Evolutionary conservation across 2,888 invertebrate species (phyloP).

Genomic region (Schrankia costaestrigalis): DNA sequence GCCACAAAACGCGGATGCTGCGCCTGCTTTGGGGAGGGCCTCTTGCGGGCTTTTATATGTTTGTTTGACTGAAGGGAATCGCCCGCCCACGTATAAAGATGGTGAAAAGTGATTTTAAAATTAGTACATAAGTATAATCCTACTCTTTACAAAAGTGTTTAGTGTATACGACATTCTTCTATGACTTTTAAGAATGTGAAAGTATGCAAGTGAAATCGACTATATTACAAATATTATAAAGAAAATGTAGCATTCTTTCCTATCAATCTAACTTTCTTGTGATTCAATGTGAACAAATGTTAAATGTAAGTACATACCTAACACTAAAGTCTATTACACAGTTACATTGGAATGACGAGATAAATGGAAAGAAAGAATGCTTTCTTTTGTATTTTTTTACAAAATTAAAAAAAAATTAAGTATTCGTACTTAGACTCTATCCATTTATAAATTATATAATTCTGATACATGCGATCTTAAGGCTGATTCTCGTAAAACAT

Average conservation of each 20-base stretch:
- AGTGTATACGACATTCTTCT: too few species aligned
- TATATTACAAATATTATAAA: conserved; percentile 5
- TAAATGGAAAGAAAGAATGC: conserved; percentile 32
- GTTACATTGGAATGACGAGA: conserved; percentile 22
- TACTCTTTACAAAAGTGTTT: too few species aligned
- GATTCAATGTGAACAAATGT: conserved; percentile 19
- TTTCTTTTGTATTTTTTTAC: conserved; percentile 60
- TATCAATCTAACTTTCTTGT: conserved; percentile 21
- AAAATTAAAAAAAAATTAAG: conserved; percentile 35
- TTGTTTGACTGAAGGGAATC: conserved; percentile 70
- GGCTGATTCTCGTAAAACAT: too few species aligned
- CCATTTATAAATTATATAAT: neutral
- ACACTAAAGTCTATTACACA: conserved; percentile 14
- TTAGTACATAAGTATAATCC: too few species aligned
- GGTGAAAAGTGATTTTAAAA: too few species aligned
- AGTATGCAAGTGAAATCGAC: neutral
- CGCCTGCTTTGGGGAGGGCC: conserved; percentile 73
- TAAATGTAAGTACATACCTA: conserved; percentile 9
- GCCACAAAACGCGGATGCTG: conserved; percentile 66
- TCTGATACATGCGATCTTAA: too few species aligned
- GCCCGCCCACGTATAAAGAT: conserved; percentile 17
- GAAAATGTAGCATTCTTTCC: conserved; percentile 19
- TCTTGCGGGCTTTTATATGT: conserved; percentile 75
- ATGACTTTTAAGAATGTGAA: neutral
- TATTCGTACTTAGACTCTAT: conserved; percentile 28